Base-by-base conservation (phyloP, 2,797 vertebrate genomes). In the Australoheros facetus region DNA sequence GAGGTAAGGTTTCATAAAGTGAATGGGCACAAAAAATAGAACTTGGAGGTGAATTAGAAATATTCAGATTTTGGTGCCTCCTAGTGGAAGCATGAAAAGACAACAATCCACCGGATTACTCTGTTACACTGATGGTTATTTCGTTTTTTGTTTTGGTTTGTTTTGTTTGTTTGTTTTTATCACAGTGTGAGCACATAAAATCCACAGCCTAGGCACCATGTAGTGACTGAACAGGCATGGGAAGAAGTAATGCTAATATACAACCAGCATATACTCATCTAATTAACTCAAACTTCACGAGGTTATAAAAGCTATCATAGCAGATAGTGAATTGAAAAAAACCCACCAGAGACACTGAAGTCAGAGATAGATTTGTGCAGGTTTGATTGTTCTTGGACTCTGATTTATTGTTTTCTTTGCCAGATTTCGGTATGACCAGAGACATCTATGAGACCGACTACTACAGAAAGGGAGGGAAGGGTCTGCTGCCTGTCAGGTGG, bases 401-500 rank as follows among this genome's bases (percentile, higher is more conserved):
- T 70, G 42, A 55, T 73, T 37, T 0, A 3, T 51, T 1, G 76
- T 75, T 72, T 9, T n/a, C 23, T 53, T 14, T 37, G 10, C 28
- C 93, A 99, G 98, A 99, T 86, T 99, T 99, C 1, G 98, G 98
- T 53, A 99, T 99, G 98, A 99, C 98, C 32, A 95, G 98, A 91
- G 98, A 99, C 91, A 99, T 99, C 94, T 99, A 99, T 0, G 98
- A 99, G 94, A 99, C 98, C 0, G 98, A 99, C 93, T 99, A 99
- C 93, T 99, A 99, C 92, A 95, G 98, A 39, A 99, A 99, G 82
- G 98, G 98, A 19, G 98, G 98, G 80, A 99, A 99, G 62, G 98
- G 98, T 0, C 95, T 99, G 77, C 95, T 99, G 75, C 98, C 98
- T 0, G 98, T 99, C 83, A 93, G 98, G 62, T 99, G 98, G 98